Base-by-base conservation (phyloP, 2,113 vertebrate species). In the Rhinoptilus africanus region DNA sequence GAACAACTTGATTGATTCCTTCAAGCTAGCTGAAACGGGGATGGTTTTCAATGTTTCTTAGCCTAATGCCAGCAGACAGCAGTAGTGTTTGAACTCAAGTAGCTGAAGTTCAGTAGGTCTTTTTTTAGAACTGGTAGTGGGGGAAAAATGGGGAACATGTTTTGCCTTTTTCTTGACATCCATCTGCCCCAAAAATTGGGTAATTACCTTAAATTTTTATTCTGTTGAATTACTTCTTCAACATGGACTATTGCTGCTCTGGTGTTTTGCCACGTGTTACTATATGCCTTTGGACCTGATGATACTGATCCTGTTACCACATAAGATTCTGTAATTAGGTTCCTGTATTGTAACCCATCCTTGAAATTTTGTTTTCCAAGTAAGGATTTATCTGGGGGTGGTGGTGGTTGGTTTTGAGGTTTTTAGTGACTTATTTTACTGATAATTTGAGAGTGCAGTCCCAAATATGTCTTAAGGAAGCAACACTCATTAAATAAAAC, bases 131-230 rank as follows among this genome's bases (percentile, higher is more conserved):
- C 8, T 30, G 10, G 15, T n/a, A 27, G 26, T 28, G 5, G 8
- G 4, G 9, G 35, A 62, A 47, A 2, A 78, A 21, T 13, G 64
- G 4, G 3, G 2, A 71, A 3, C 10, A 10, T 3, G 2, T 48
- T 22, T 56, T 85, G 2, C 19, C 13, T 72, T 47, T 80, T 37
- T 2, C 8, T 84, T 64, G 39, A 35, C 10, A 54, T 37, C 6
- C 48, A 4, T 63, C 5, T 35, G 28, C 28, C 24, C 5, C 23
- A n/a, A 68, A 30, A 54, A 17, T 3, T 56, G 14, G 5, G 6
- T 48, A 88, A n/a, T 75, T 45, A 21, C 34, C 32, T 63, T 89
- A 4, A 24, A 35, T 50, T 88, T 81, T 54, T 23, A 60, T 81
- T 73, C 6, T 64, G 4, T 66, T 73, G 28, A 88, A 54, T 89